phyloP scores from a whole-genome alignment of 2,113 vertebrate genomes.

The Chloropsis cyanopogon region DNA sequence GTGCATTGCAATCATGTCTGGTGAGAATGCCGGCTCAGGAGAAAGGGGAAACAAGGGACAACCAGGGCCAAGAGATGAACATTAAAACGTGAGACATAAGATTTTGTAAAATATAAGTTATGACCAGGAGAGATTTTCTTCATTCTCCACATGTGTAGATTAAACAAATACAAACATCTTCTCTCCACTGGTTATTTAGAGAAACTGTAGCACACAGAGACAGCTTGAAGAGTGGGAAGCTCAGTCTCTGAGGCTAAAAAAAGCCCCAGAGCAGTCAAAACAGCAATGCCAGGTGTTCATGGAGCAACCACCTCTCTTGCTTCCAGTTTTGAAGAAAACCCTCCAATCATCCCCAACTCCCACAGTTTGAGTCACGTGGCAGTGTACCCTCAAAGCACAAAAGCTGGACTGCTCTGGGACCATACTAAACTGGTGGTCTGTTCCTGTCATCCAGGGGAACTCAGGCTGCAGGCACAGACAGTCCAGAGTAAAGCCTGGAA shows the following conservation, averaged over 20 bases:
- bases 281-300: background rate
- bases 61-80: background rate
- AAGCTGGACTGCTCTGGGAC: no score
- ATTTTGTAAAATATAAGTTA: background rate
- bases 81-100: fast-evolving
- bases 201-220: background rate
- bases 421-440: no score
- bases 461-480: no score
- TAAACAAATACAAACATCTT: background rate
- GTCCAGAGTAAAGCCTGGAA: no score
- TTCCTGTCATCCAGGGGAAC: no score
- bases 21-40: background rate
- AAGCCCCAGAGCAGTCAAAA: background rate
- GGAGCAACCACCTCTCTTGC: no score
- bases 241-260: background rate
- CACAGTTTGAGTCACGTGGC: no score
- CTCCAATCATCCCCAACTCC: no score
- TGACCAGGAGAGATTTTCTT: background rate
- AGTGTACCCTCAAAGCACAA: no score
- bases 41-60: background rate
- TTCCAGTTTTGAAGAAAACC: no score
- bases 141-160: background rate
- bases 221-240: background rate
- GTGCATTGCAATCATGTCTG: background rate
- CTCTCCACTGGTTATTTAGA: background rate